Evolutionary conservation across 2,888 invertebrate genomes (phyloP), one percentile per base, ranked within the genome.

Genomic region (Drosophila nigricruria): DNA sequence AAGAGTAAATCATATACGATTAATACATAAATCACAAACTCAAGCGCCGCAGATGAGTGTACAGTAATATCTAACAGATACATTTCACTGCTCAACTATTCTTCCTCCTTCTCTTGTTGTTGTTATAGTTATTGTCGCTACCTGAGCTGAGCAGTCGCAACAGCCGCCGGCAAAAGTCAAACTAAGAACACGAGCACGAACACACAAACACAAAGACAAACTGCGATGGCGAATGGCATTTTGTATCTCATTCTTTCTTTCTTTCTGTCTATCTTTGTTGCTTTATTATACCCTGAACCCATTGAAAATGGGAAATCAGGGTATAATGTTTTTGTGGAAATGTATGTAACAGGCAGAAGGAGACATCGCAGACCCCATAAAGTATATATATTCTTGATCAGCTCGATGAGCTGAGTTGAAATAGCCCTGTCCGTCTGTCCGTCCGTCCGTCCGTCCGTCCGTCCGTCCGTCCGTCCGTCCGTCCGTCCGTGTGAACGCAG

Each of bases 41-140:
- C 67, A 62, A 75, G 84, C 84, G 81, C 81, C 75, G 42, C 62
- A 25, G 56, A 69, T 72, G 66, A 74, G 75, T 67, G 79, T 82
- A 73, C 82, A 83, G 78, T 71, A 83, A 82, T 84, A 84, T 82
- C 81, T 82, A 86, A 85, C 73, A 84, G 77, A 88, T 88, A 82
- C 86, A 86, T 86, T 88, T 74, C 72, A 81, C 73, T 82, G 69
- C 47, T 63, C 70, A 67, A 70, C 64, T 67, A 68, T 50, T 63
- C 10, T 47, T 8, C 40, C 10, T 12, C 18, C 5, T 18, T 50
- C 30, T n/a, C 40, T 25, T 45, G 59, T 58, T 59, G 42, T 45
- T 53, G 52, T 34, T 34, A 59, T 36, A 42, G 58, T 68, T 56
- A 38, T 53, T 54, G 54, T 57, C 59, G 63, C 84, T 84, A 84